Evolutionary conservation across 1,140 invertebrate genomes (phyloP), one percentile per base, ranked within the genome.

Genomic region (Meloidogyne floridensis): DNA sequence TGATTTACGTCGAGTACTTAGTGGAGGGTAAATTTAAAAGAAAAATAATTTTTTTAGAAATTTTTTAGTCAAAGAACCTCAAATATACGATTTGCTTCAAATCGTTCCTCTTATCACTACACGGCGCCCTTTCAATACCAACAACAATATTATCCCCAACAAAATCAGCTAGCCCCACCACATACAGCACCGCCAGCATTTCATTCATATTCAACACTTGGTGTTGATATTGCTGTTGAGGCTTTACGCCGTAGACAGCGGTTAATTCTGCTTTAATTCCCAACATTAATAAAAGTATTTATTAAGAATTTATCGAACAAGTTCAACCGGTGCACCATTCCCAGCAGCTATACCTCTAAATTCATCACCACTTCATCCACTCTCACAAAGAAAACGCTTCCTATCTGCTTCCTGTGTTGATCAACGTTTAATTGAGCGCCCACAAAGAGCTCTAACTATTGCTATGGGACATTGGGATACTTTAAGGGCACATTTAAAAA

Each of bases 1-100:
- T 32, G 83, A 84, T 54, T 72, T 84, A n/a, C 78, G 32, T 15
- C 18, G 77, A 47, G 83, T 84, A 42, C n/a, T 84, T 32, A 83
- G 80, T 72, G 82, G 81, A 43, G 53, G 70, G 20, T 65, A 54
- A 6, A 20, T 51, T 47, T 18, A 69, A 43, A 13, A 15, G 18
- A 53, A 15, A n/a, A 9, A 53, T 43, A 32, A 9, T 72, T 59
- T n/a, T 73, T 18, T 51, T n/a, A 42, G 32, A 15, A 47, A 10
- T 81, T 42, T 59, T 53, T 7, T 32, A 53, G 51, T 47, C 53
- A 81, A 71, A 20, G 8, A 70, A 56, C 47, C 7, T 43, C 74
- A 47, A 75, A 56, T 75, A n/a, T 65, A 51, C 74, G 18, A 15
- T 20, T 59, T 70, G 43, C 20, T 9, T 59, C 53, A 53, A 43